Base-by-base conservation (phyloP, 2,888 invertebrate species). In the Amiota communis region DNA sequence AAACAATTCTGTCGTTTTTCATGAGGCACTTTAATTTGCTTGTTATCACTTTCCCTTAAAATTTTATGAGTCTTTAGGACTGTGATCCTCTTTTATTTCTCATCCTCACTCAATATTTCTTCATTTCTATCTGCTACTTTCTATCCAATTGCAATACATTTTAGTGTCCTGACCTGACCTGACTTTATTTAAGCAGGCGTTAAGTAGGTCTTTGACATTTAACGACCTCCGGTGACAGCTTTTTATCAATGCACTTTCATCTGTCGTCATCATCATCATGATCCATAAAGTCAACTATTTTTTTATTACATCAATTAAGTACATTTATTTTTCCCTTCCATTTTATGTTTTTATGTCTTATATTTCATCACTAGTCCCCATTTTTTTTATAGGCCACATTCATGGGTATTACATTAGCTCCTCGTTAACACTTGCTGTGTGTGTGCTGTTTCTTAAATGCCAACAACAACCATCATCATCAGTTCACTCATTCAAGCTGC, bases 231-330 rank as follows among this genome's bases (percentile, higher is more conserved):
- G 84, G 78, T 82, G 82, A 84, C 81, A 82, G 82, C 82, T 81
- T 83, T 84, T 82, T 84, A 84, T 84, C 84, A 76, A 78, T 73
- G 75, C 82, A 84, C 83, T 81, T 81, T 81, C 79, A 78, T 79
- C 79, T 53, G 46, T 17, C 59, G 59, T 36, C 36, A 6, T 36
- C 36, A 36, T 17, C 59, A 20, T 36, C 36, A 6, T 36, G 4
- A 36, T 36, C 36, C 36, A 36, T 36, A 36, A 36, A 36, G 36
- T 36, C 6, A 36, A 72, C 70, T 72, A 74, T 72, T 68, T 72
- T 68, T 36, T n/a, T 48, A 57, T 8, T 59, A 47, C 70, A 70
- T 46, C 70, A 57, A 59, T 70, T 70, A 68, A 63, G 63, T 36
- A 63, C 13, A 36, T 63, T 63, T 12, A 53, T 76, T 77, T 76